Percentiles rank a stretch among this genome's conserved stretches.
These are phyloP conservation scores for Haliclona indistincta DNA, from an alignment of 37 sponge, comb jelly and placozoan species.

Conservation along the genomic window DNA sequence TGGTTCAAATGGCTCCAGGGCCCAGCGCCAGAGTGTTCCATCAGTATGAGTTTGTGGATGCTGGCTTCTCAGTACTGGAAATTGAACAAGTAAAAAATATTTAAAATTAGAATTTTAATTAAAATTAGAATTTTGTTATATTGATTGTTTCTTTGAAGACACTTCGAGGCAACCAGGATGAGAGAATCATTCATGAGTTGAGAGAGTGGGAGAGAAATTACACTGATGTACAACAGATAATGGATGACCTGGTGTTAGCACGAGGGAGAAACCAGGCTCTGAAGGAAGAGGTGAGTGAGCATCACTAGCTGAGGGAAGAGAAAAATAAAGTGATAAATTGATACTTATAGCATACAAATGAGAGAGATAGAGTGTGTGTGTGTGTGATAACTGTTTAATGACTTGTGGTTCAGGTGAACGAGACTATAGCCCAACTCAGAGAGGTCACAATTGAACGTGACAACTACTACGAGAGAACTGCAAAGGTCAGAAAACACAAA, in stretches of 20 bases:
- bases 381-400: too few species aligned
- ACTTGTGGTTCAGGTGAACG: too few species aligned
- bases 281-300: slow-evolving; percentile 56
- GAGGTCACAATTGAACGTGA: too few species aligned
- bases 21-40: slow-evolving; percentile 75
- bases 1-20: slow-evolving; percentile 62
- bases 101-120: too few species aligned
- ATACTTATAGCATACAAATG: too few species aligned
- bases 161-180: slow-evolving; percentile 71
- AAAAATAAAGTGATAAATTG: too few species aligned
- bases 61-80: slow-evolving; percentile 59
- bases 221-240: slow-evolving; percentile 60
- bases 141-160: slow-evolving; percentile 33
- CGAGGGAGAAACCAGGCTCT: slow-evolving; percentile 50
- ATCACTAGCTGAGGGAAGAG: too few species aligned
- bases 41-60: slow-evolving; percentile 85
- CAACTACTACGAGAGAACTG: too few species aligned
- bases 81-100: slow-evolving; percentile 84
- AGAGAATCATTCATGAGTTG: slow-evolving; percentile 71
- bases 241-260: slow-evolving; percentile 64
- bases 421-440: too few species aligned
- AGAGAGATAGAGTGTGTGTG: too few species aligned
- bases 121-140: too few species aligned
- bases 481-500: too few species aligned
- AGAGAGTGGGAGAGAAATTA: slow-evolving; percentile 71